Percentiles rank a stretch among this genome's conserved stretches.
phyloP scores from a whole-genome alignment of 1,140 invertebrate genomes.

The Aradophagus sp. region DNA sequence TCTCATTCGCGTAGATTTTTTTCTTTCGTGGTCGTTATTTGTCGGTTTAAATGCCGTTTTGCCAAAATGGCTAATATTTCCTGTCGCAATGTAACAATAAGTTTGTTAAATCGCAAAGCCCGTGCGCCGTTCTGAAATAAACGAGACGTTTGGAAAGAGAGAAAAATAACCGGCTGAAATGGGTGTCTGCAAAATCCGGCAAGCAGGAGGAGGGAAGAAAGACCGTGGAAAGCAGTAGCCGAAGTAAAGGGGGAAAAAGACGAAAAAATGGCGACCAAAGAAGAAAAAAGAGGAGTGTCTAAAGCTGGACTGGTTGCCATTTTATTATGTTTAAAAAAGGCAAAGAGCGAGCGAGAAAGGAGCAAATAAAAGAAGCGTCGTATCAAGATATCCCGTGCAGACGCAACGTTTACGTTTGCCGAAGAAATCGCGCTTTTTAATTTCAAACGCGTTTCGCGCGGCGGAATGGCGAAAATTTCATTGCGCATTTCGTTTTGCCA shows the following conservation, averaged over 20 bases:
- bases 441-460: no score
- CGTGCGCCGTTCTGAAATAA: constrained; percentile 54
- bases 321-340: constrained; percentile 46
- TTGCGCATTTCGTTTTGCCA: no score
- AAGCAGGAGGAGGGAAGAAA: constrained; percentile 28
- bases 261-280: no score
- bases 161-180: constrained; percentile 43
- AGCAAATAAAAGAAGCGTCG: no score
- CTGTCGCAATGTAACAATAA: constrained; percentile 48
- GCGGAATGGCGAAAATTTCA: no score
- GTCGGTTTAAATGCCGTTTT: no score
- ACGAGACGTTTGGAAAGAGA: constrained; percentile 57
- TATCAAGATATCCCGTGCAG: constrained; percentile 5
- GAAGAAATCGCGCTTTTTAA: no score
- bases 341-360: constrained; percentile 14
- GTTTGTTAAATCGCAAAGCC: constrained; percentile 47
- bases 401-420: constrained; percentile 12
- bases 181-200: constrained; percentile 48
- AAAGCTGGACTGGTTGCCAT: constrained; percentile 28
- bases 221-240: constrained; percentile 6
- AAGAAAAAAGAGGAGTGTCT: no score
- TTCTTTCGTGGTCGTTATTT: no score
- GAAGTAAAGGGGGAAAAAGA: no score
- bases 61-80: no score
- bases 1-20: no score